A percentile compares a stretch with the other conserved stretches of the same genome.
phyloP scores from a whole-genome alignment of 2,888 invertebrate species.

The Epistrophe grossulariae region DNA sequence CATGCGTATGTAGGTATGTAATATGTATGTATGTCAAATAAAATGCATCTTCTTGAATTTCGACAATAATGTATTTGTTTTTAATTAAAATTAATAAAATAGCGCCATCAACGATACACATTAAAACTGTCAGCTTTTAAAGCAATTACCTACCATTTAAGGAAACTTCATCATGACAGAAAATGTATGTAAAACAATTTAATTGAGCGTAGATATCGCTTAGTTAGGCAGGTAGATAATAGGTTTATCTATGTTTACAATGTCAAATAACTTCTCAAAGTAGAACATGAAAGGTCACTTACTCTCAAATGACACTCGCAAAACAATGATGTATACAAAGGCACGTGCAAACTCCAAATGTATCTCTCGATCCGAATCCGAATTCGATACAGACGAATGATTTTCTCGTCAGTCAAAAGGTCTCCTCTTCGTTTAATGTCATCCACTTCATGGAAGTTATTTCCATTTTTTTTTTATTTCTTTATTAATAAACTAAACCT shows the following conservation, averaged over 20 bases:
- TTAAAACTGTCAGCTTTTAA: neutral
- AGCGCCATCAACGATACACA: neutral
- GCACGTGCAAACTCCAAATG: slow-evolving; percentile 53
- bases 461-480: slow-evolving; percentile 45
- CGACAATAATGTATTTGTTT: too few relatives aligned
- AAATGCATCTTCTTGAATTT: too few relatives aligned
- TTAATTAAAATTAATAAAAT: neutral
- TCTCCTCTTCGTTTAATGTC: slow-evolving; percentile 41
- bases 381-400: slow-evolving; percentile 16
- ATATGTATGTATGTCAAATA: too few relatives aligned
- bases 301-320: slow-evolving; percentile 50
- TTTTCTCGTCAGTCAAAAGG: slow-evolving; percentile 20
- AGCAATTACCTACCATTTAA: neutral
- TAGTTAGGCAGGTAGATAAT: slow-evolving; percentile 13
- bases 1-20: too few relatives aligned
- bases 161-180: neutral
- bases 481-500: slow-evolving; percentile 29
- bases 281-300: slow-evolving; percentile 48
- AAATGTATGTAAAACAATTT: neutral
- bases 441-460: slow-evolving; percentile 27
- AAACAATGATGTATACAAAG: slow-evolving; percentile 11
- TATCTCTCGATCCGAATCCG: slow-evolving; percentile 10
- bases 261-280: slow-evolving; percentile 33
- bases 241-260: slow-evolving; percentile 3
- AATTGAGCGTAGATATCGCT: neutral